Conservation (phyloP, 2,888 invertebrate genomes). For the Nomada flava region DNA sequence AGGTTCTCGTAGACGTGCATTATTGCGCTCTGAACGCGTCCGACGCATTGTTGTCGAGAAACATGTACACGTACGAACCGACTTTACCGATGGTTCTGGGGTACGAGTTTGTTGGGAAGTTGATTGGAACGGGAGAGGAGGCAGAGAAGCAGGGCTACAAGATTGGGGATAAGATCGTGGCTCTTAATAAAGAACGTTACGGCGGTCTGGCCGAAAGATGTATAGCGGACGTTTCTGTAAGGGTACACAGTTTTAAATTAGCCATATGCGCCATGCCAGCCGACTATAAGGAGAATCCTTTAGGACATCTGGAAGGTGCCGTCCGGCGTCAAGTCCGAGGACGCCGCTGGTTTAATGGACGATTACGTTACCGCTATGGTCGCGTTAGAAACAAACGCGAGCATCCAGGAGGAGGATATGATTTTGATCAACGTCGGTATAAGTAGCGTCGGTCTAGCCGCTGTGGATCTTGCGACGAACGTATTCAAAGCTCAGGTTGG, state of each 20-base stretch:
- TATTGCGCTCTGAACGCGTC: conserved; percentile 88
- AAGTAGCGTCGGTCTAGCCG: conserved; percentile 88
- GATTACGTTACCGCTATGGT: conserved; percentile 88
- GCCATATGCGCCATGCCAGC: not conserved
- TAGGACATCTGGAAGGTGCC: conserved; percentile 87
- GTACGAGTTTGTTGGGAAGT: conserved; percentile 88
- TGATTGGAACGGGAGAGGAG: conserved; percentile 86
- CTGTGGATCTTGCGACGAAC: conserved; percentile 89
- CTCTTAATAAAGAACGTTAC: conserved; percentile 85
- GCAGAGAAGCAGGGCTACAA: conserved; percentile 83
- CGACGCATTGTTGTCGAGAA: conserved; percentile 86
- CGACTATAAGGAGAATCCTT: conserved; percentile 25
- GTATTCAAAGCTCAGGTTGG: conserved; percentile 88
- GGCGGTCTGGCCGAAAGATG: conserved; percentile 88
- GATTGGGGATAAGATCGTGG: conserved; percentile 87
- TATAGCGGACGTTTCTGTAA: conserved; percentile 83
- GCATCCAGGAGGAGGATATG: conserved; percentile 85
- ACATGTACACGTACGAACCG: conserved; percentile 84
- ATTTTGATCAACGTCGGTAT: conserved; percentile 88
- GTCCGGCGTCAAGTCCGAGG: conserved; percentile 85
- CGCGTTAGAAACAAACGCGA: conserved; percentile 86
- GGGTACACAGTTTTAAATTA: conserved; percentile 18
- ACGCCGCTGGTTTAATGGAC: conserved; percentile 87
- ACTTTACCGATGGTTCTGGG: conserved; percentile 87
- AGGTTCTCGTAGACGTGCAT: conserved; percentile 88